Percentiles rank a stretch among this genome's conserved stretches.
These are phyloP conservation scores for Tribolium madens DNA, from an alignment of 1,140 invertebrate genomes.

Conservation along the genomic window DNA sequence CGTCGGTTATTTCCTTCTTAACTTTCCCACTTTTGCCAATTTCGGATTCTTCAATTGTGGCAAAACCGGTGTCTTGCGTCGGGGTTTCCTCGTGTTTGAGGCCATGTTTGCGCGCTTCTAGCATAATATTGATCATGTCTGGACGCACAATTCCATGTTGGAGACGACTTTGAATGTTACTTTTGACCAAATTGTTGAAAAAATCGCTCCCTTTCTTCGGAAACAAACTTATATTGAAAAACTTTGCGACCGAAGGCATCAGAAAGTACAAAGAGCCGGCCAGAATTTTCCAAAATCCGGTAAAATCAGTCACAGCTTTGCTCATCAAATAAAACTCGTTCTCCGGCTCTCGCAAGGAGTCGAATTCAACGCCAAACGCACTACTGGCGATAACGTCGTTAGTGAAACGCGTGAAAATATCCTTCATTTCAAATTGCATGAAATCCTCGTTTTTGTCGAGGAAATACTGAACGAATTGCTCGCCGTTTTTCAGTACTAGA, in stretches of 20 bases:
- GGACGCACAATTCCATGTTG: neutral
- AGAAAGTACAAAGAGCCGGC: neutral
- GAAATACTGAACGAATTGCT: slow-evolving; percentile 48
- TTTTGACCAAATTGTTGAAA: neutral
- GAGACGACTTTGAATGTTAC: neutral
- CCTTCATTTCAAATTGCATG: slow-evolving; percentile 40
- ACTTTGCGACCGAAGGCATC: neutral
- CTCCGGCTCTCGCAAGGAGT: slow-evolving; percentile 69
- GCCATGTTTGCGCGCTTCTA: neutral
- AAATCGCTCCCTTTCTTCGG: neutral
- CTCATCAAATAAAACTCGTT: slow-evolving; percentile 69
- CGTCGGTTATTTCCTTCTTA: neutral
- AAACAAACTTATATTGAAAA: too few species aligned
- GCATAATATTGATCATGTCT: neutral
- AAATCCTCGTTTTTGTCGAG: slow-evolving; percentile 43
- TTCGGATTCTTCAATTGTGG: neutral
- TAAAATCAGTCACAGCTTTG: neutral
- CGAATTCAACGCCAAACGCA: slow-evolving; percentile 71
- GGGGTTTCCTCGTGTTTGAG: neutral
- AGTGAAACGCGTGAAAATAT: slow-evolving; percentile 68
- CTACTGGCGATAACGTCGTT: slow-evolving; percentile 72
- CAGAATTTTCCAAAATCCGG: neutral
- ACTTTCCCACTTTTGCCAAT: too few species aligned
- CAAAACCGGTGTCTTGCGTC: neutral
- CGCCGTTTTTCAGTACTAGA: slow-evolving; percentile 65